Evolutionary conservation across 2,113 vertebrate species (phyloP).

Genomic region (Petrocephalus microphthalmus): DNA sequence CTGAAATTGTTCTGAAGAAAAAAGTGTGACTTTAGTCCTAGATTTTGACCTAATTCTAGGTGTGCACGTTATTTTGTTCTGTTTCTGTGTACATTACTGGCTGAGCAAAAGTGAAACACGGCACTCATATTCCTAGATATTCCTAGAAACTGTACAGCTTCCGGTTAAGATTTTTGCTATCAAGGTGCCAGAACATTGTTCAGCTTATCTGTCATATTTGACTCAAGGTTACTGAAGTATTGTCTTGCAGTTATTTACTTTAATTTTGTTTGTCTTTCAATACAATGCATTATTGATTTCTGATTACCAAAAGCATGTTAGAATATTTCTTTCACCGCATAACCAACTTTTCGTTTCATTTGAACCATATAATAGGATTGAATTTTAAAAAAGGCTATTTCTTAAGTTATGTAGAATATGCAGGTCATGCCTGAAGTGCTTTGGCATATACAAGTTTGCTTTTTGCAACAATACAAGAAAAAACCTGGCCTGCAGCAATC

Average conservation of each 20-base stretch:
- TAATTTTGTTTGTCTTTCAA: slow-evolving; percentile 33
- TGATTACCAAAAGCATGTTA: slow-evolving; percentile 47
- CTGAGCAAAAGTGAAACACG: not conserved
- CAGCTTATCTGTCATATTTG: slow-evolving; percentile 48
- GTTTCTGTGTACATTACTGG: not conserved
- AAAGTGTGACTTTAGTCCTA: not conserved
- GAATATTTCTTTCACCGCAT: slow-evolving; percentile 47
- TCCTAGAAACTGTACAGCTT: not conserved
- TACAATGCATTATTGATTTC: slow-evolving; percentile 40
- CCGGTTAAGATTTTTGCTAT: not conserved
- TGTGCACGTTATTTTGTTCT: not conserved
- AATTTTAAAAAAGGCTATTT: slow-evolving; percentile 41
- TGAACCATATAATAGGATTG: slow-evolving; percentile 64
- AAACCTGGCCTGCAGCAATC: slow-evolving; percentile 61
- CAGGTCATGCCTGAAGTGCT: slow-evolving; percentile 51
- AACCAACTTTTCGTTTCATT: slow-evolving; percentile 26
- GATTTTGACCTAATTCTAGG: not conserved
- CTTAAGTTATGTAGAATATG: slow-evolving; percentile 45
- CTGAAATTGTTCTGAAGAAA: not conserved
- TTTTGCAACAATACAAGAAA: slow-evolving; percentile 56
- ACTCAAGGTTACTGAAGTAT: slow-evolving; percentile 31
- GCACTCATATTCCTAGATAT: not conserved
- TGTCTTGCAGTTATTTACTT: slow-evolving; percentile 40
- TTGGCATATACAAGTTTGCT: slow-evolving; percentile 49
- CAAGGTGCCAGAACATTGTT: slow-evolving; percentile 6